These are phyloP conservation scores for Eubucco bourcierii DNA, from an alignment of 2,113 vertebrate genomes.

Conservation along the genomic window DNA sequence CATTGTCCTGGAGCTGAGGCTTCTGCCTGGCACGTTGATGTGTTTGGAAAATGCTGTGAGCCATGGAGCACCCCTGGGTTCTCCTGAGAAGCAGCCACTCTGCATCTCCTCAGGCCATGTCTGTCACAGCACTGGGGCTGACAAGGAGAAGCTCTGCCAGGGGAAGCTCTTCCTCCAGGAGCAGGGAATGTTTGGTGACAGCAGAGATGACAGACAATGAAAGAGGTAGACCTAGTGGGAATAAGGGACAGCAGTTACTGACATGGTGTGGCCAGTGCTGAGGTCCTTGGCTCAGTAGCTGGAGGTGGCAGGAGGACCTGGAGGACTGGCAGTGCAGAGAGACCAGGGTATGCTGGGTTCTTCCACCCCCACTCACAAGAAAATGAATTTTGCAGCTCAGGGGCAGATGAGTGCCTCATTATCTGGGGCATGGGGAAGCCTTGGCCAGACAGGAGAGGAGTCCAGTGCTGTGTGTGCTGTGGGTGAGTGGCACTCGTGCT, in stretches of 20 bases:
- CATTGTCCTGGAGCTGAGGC: accelerated
- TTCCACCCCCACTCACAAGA: neutral
- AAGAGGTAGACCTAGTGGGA: conserved; percentile 15
- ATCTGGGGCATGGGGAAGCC: neutral
- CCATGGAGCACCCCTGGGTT: neutral
- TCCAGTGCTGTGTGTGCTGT: neutral
- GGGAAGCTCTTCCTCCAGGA: neutral
- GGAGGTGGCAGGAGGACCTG: neutral
- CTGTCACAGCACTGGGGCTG: accelerated
- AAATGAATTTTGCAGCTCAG: conserved; percentile 25
- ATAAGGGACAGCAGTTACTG: neutral
- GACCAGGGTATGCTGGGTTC: neutral
- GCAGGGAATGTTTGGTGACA: neutral
- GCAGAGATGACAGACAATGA: neutral
- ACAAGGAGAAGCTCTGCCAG: neutral
- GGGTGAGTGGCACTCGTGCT: neutral
- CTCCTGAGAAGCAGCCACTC: neutral
- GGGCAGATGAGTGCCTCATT: conserved; percentile 27
- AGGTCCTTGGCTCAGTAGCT: neutral
- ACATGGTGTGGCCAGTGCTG: neutral
- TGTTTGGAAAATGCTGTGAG: neutral
- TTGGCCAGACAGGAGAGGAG: neutral
- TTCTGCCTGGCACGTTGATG: accelerated
- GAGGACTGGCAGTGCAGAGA: neutral
- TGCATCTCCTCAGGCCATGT: accelerated